A percentile compares a stretch with the other conserved stretches of the same genome.
Conservation (phyloP, 2,888 invertebrate species). For the Isoperla grammatica region DNA sequence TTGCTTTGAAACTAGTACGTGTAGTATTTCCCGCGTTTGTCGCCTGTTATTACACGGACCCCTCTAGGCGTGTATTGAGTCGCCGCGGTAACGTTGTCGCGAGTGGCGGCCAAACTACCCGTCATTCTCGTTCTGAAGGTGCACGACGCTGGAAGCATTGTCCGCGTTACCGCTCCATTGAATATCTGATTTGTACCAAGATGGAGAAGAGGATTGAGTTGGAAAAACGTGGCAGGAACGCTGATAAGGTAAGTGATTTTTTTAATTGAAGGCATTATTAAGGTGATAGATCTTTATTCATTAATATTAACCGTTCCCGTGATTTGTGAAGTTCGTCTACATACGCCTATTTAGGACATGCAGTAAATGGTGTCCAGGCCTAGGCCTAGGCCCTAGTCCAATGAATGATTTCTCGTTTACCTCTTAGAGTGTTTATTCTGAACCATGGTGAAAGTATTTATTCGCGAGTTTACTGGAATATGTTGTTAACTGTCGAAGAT, state of each 20-base stretch:
- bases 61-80: constrained; percentile 38
- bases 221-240: constrained; percentile 87
- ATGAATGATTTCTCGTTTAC: no score
- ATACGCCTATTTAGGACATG: no score
- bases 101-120: constrained; percentile 39
- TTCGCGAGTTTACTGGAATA: no score
- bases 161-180: constrained; percentile 35
- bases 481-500: no score
- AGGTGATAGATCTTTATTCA: no score
- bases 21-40: constrained; percentile 43
- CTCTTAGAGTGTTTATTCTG: no score
- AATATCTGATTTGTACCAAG: constrained; percentile 35
- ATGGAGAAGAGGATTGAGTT: constrained; percentile 96
- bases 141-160: constrained; percentile 37
- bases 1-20: constrained; percentile 42
- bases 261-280: no score
- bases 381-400: no score
- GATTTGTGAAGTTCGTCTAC: no score
- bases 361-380: no score
- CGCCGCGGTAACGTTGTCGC: constrained; percentile 32
- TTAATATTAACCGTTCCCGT: no score
- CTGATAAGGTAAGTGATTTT: constrained; percentile 70
- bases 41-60: constrained; percentile 38
- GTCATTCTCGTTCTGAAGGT: constrained; percentile 44
- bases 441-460: no score